phyloP scores from a whole-genome alignment of 2,888 invertebrate species.

The Rhagonycha lutea region DNA sequence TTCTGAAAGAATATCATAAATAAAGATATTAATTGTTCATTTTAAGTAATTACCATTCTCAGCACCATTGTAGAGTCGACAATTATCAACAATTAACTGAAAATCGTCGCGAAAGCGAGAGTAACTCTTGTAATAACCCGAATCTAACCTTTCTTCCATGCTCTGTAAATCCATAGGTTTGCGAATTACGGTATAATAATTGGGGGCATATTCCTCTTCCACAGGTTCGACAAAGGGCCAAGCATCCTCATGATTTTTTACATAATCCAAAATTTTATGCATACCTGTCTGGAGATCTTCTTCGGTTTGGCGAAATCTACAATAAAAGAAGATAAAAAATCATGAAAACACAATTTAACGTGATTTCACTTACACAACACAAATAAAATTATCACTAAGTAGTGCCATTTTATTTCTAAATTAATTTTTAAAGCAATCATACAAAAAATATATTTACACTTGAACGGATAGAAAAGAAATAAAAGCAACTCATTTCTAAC shows the following conservation, averaged over 20 bases:
- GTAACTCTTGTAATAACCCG: slow-evolving; percentile 77
- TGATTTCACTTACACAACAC: slow-evolving; percentile 18
- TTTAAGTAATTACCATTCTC: slow-evolving; percentile 74
- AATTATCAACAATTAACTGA: slow-evolving; percentile 90
- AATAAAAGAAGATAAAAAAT: slow-evolving; percentile 34
- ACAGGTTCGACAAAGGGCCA: slow-evolving; percentile 96
- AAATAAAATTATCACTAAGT: slow-evolving; percentile 7
- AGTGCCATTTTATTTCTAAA: slow-evolving; percentile 2
- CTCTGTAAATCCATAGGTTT: slow-evolving; percentile 86
- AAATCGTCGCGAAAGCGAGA: slow-evolving; percentile 86
- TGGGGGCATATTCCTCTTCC: slow-evolving; percentile 90
- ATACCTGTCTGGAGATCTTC: slow-evolving; percentile 87
- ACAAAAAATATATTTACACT: background rate
- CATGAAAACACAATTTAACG: background rate
- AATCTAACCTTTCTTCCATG: slow-evolving; percentile 86
- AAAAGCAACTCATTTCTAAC: background rate
- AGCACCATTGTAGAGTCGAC: slow-evolving; percentile 88
- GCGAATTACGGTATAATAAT: slow-evolving; percentile 75
- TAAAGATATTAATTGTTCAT: background rate
- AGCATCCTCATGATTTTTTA: slow-evolving; percentile 87
- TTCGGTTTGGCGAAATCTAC: slow-evolving; percentile 77
- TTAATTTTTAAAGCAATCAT: background rate
- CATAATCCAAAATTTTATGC: slow-evolving; percentile 87
- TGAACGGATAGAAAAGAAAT: background rate
- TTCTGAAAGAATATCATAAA: slow-evolving; percentile 59